Evolutionary conservation across 2,113 vertebrate genomes (phyloP).

Genomic region (Dicrurus megarhynchus): DNA sequence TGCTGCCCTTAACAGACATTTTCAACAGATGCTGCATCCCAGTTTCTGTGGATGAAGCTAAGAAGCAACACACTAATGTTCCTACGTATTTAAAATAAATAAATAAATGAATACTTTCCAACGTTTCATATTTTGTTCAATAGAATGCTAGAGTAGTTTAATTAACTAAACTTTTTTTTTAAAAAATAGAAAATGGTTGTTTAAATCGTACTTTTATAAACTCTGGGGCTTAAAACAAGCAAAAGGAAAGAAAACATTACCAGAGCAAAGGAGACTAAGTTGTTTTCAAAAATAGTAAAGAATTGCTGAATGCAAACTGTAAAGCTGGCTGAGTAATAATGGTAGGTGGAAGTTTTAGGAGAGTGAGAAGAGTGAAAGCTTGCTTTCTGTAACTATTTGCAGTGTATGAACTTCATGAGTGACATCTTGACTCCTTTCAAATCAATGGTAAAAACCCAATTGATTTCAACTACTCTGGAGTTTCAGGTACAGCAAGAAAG

Average conservation of each 20-base stretch:
- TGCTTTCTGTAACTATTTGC: background rate
- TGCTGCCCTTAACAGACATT: background rate
- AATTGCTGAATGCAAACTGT: background rate
- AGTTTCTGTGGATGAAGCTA: background rate
- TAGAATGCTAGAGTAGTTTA: background rate
- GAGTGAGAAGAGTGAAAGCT: background rate
- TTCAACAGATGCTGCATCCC: background rate
- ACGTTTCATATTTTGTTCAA: background rate
- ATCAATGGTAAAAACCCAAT: background rate
- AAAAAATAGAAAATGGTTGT: background rate
- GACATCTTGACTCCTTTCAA: background rate
- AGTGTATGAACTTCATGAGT: background rate
- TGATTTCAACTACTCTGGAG: background rate
- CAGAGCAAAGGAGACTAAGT: background rate
- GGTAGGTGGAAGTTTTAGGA: background rate
- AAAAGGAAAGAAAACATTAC: background rate
- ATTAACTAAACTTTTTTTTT: background rate
- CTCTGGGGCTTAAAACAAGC: background rate
- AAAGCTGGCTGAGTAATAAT: background rate
- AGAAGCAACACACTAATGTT: background rate
- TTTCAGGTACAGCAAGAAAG: background rate
- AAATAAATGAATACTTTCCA: background rate
- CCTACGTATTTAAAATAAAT: background rate
- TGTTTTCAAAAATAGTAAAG: background rate
- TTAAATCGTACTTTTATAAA: background rate